phyloP scores from a whole-genome alignment of 2,888 invertebrate species.

The Synanthedon formicaeformis region DNA sequence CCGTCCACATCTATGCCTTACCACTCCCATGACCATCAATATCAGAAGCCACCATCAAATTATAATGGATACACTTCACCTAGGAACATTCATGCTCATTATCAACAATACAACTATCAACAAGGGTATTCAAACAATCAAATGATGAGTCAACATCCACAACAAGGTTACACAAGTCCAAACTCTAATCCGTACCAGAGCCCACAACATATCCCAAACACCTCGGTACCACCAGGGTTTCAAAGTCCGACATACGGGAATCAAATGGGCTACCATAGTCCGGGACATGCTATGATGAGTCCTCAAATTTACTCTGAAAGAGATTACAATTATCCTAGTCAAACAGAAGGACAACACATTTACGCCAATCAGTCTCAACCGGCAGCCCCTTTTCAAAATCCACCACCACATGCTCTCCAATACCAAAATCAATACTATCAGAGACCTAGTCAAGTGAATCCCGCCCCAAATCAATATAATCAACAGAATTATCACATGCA shows the following conservation, averaged over 20 bases:
- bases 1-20: constrained; percentile 42
- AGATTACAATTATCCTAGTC: constrained; percentile 48
- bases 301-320: constrained; percentile 46
- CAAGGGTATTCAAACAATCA: constrained; percentile 48
- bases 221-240: constrained; percentile 47
- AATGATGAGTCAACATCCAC: constrained; percentile 39
- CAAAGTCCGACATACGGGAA: constrained; percentile 56
- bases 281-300: constrained; percentile 53
- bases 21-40: constrained; percentile 58
- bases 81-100: constrained; percentile 43
- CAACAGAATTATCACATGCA: constrained; percentile 46
- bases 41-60: constrained; percentile 46
- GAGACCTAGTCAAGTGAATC: constrained; percentile 34
- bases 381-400: constrained; percentile 44
- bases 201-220: constrained; percentile 55
- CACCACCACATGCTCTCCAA: constrained; percentile 55
- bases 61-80: constrained; percentile 57
- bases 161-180: constrained; percentile 49
- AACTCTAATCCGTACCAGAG: constrained; percentile 50
- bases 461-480: constrained; percentile 31
- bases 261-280: constrained; percentile 52
- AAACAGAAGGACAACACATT: constrained; percentile 47
- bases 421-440: constrained; percentile 59
- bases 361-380: constrained; percentile 35
- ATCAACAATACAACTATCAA: constrained; percentile 52